Evolutionary conservation across 2,888 invertebrate species (phyloP), one percentile per base, ranked within the genome.

Genomic region (Crossocerus cetratus): DNA sequence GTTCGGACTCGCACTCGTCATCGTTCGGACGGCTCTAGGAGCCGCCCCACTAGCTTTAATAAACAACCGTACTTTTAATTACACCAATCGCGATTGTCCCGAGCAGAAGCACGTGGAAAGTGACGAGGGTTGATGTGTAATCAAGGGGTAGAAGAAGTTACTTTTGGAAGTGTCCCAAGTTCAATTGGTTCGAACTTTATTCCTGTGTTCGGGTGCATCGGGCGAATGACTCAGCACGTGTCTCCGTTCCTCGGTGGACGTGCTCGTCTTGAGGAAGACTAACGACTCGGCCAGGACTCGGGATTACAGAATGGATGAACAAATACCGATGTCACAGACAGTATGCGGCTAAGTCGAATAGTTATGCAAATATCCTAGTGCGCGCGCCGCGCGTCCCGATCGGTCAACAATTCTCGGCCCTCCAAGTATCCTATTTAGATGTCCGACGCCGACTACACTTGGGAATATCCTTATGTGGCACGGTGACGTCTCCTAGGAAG

Each of bases 171-270:
- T 72, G 69, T 59, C 58, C 72, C 75, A 69, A 77, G 65, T 76
- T 32, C 57, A 53, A 81, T 80, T 69, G 65, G 65, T 54, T 56
- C 56, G 20, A 16, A n/a, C 60, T 63, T 57, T 21, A 59, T 23
- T 60, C 49, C 54, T 43, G 54, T 65, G 64, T 69, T 70, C 64
- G 72, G 59, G 62, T 43, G 57, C 61, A 64, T 77, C 77, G 64
- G 54, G 49, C 65, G 69, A 71, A 58, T 82, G 81, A 81, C 67
- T 82, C 81, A 80, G 82, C 80, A 55, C 18, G 57, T 63, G 69
- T 76, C 65, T 68, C 75, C 72, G 72, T 65, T 65, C 61, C 60
- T 69, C 20, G 45, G 22, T n/a, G 63, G 65, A 32, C 32, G 69
- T 67, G 59, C 44, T 54, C 21, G 65, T 44, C 68, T 54, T 57